phyloP scores from a whole-genome alignment of 2,888 invertebrate species.

The Agrotis segetum region DNA sequence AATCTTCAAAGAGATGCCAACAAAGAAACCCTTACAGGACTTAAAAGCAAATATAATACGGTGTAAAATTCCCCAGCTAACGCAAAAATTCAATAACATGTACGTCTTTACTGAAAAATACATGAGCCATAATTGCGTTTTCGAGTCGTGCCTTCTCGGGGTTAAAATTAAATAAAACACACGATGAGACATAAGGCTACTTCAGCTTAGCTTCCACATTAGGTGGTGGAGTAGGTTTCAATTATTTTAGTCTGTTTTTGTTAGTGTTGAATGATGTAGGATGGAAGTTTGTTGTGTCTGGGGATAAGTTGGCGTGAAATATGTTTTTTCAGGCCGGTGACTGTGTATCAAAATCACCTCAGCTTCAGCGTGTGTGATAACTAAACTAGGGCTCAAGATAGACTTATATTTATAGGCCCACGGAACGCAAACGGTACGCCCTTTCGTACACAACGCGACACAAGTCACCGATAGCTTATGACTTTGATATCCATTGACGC shows the following conservation, averaged over 20 bases:
- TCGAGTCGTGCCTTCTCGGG: conserved; percentile 45
- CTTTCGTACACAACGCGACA: too few relatives aligned
- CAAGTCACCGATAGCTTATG: too few relatives aligned
- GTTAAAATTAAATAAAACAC: conserved; percentile 61
- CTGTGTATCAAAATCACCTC: neutral
- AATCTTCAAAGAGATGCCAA: conserved; percentile 25
- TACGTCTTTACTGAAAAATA: conserved; percentile 64
- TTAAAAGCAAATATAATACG: conserved; percentile 56
- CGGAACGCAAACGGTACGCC: too few relatives aligned
- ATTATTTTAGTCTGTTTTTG: conserved; percentile 10
- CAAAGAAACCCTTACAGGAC: conserved; percentile 30
- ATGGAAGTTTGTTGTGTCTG: neutral
- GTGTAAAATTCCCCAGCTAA: conserved; percentile 52
- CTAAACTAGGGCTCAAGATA: too few relatives aligned
- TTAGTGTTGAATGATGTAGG: neutral
- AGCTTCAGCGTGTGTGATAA: too few relatives aligned
- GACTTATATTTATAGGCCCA: too few relatives aligned
- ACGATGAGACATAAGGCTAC: conserved; percentile 44
- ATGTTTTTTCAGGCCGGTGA: neutral
- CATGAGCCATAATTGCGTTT: conserved; percentile 66
- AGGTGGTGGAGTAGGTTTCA: neutral
- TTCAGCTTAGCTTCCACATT: conserved; percentile 21
- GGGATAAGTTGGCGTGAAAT: neutral
- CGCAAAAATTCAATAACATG: conserved; percentile 61
- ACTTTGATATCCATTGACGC: too few relatives aligned